Evolutionary conservation across 1,140 invertebrate genomes (phyloP).

Genomic region (Anoplolepis gracilipes): DNA sequence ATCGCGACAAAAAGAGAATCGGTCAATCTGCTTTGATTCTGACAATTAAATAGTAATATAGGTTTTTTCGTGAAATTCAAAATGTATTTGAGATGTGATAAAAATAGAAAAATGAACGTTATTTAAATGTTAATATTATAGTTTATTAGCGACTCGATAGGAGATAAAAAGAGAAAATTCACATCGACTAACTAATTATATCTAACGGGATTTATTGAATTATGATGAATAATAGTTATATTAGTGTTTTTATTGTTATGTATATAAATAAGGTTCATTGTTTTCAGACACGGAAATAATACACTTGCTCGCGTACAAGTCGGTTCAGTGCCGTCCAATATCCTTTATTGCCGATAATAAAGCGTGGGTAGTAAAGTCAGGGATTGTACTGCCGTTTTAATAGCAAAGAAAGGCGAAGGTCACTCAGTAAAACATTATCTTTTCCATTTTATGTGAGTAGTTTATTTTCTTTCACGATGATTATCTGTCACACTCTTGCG

Average conservation of each 20-base stretch:
- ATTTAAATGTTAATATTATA: background rate
- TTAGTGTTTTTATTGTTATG: background rate
- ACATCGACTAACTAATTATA: background rate
- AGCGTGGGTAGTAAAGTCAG: background rate
- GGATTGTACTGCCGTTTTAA: constrained; percentile 2
- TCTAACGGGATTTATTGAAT: background rate
- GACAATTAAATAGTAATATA: background rate
- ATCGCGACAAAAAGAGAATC: background rate
- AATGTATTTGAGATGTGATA: background rate
- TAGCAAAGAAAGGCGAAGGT: constrained; percentile 40
- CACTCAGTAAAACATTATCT: constrained; percentile 19
- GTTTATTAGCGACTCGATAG: background rate
- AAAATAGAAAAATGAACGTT: background rate
- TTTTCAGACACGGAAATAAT: constrained; percentile 24
- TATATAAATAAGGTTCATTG: constrained; percentile 13
- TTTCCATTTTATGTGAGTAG: constrained; percentile 33
- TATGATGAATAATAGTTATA: background rate
- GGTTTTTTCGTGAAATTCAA: background rate
- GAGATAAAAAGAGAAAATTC: background rate
- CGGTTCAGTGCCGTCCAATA: background rate
- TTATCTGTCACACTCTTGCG: constrained; percentile 28
- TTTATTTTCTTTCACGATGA: constrained; percentile 2
- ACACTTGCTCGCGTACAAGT: background rate
- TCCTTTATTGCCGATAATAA: constrained; percentile 35
- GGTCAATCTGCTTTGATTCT: background rate